Base-by-base conservation (phyloP, 2,797 vertebrate species). In the Sandelia bainsii region DNA sequence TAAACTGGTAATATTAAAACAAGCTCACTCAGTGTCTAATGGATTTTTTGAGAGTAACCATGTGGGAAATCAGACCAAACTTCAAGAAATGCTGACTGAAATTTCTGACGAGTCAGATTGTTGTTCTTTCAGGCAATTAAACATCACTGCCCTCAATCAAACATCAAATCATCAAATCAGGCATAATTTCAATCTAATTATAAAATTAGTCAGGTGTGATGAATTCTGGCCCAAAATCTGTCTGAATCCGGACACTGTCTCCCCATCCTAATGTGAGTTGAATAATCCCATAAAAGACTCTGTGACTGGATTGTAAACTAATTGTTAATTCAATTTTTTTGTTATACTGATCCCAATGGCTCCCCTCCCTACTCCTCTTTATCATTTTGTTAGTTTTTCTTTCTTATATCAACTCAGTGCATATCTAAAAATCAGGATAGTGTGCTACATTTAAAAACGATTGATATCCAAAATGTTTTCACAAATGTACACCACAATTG, bases 401-500 rank as follows among this genome's bases (percentile, higher is more conserved):
- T n/a, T n/a, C n/a, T n/a, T n/a, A n/a, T 12, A 32, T 62, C 8
- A 52, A 5, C 23, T 40, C 14, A 40, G n/a, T 32, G 7, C 17
- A 39, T 42, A 13, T 58, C 19, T 29, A 39, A 6, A 40, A 59
- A 64, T 4, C 3, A 2, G 11, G 45, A 32, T 27, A 6, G 5
- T 34, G 10, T 56, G 4, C 1, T 5, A n/a, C 11, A 27, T 10
- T 20, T 6, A 14, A 45, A 52, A 69, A 32, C 52, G 22, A 46
- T 20, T 62, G 37, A 57, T 53, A 59, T 39, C 37, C 44, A 12
- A 13, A 37, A 32, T 23, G 50, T 45, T 59, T 25, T 39, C 27
- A 49, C 48, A 64, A 53, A 69, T 57, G 56, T 57, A 66, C 68
- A 46, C 3, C 0, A 51, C 65, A 71, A 62, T 70, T 42, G 68